Base-by-base conservation (phyloP, 2,888 invertebrate genomes). In the Exephanes ischioxanthus region DNA sequence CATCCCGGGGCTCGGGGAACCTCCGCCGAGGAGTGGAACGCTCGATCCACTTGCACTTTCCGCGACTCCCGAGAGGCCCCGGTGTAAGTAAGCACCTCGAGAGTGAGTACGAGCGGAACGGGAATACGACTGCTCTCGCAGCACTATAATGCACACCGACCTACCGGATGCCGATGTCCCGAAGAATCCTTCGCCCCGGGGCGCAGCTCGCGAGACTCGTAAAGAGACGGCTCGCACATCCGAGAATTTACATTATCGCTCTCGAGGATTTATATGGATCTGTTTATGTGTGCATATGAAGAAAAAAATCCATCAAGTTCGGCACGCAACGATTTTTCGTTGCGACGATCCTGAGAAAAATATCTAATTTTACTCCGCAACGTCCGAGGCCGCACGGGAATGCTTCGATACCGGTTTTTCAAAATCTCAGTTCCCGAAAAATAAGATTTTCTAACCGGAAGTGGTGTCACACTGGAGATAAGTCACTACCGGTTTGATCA, bases 41-140 rank as follows among this genome's bases (percentile, higher is more conserved):
- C 66, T 58, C 80, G 75, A 84, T 81, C 73, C 77, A 84, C 84
- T 84, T 84, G 84, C 84, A 84, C 84, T 84, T 84, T 84, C 80
- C 66, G 77, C 77, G 67, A 78, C 37, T 77, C 68, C 67, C 70
- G 53, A 16, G 53, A 70, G 33, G 33, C 80, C 11, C 48, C 80
- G 63, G 71, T 71, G 53, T 33, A 53, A 66, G 76, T 63, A 80
- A 75, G 75, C 58, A 80, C 61, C 61, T 19, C 79, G 70, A 79
- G 61, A 72, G 55, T 22, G 79, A 70, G 75, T 75, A 53, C 68
- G 61, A 61, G 73, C 22, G 11, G 61, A 73, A 73, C 73, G 37
- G 79, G 63, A 84, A 80, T 80, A 84, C 73, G 51, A 61, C 61
- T 79, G 75, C 45, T 48, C 71, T 67, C 37, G 22, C 55, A 63